phyloP scores from a whole-genome alignment of 2,888 invertebrate species.

The Drepanosiphum platanoidis region DNA sequence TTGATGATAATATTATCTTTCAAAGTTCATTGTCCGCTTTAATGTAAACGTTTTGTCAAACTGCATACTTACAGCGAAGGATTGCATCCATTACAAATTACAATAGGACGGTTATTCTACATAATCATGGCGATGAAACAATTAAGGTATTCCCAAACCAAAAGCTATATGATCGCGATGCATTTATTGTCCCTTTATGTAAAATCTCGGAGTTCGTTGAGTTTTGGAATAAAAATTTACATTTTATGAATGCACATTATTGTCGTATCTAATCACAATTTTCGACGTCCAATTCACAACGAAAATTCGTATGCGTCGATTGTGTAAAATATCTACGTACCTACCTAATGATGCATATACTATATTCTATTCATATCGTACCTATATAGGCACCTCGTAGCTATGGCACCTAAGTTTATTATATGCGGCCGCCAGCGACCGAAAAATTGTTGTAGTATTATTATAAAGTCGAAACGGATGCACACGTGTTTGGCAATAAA shows the following conservation, averaged over 20 bases:
- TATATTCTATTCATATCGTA: not conserved
- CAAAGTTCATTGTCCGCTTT: too few relatives aligned
- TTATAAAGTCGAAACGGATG: conserved; percentile 24
- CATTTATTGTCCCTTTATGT: not conserved
- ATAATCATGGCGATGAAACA: too few relatives aligned
- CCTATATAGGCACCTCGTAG: too few relatives aligned
- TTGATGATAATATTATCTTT: too few relatives aligned
- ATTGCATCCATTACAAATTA: not conserved
- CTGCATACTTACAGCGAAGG: too few relatives aligned
- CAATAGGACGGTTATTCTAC: too few relatives aligned
- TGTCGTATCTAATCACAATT: not conserved
- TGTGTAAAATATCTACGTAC: not conserved
- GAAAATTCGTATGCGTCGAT: not conserved
- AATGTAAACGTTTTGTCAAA: too few relatives aligned
- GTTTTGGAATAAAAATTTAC: not conserved
- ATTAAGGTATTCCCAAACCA: not conserved
- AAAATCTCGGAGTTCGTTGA: not conserved
- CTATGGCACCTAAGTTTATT: not conserved
- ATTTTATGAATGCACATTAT: not conserved
- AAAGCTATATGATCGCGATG: not conserved
- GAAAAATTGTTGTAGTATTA: not conserved
- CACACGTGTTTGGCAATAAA: conserved; percentile 24
- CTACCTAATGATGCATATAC: not conserved
- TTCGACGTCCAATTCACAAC: not conserved
- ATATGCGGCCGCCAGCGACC: not conserved